phyloP scores from a whole-genome alignment of 2,888 invertebrate genomes.

The Trisateles emortualis region DNA sequence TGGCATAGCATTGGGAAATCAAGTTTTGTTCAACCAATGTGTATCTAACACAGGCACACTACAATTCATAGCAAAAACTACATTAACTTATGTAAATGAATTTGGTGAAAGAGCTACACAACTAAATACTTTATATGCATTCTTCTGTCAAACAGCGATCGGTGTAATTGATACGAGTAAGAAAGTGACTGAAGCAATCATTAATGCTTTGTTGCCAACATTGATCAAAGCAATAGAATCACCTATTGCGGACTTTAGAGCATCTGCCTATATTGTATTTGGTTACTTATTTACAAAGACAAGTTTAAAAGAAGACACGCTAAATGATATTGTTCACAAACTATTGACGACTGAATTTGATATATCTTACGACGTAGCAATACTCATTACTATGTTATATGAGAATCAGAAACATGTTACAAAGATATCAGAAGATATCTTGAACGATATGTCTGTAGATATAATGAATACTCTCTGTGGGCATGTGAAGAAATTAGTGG shows the following conservation, averaged over 20 bases:
- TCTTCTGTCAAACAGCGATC: conserved; percentile 92
- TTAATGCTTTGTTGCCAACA: conserved; percentile 90
- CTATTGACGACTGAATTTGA: conserved; percentile 72
- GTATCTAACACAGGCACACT: conserved; percentile 78
- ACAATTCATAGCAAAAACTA: conserved; percentile 66
- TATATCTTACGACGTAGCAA: conserved; percentile 86
- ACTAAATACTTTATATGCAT: conserved; percentile 91
- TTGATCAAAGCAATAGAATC: conserved; percentile 91
- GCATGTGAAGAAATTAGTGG: conserved; percentile 84
- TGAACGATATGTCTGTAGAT: conserved; percentile 78
- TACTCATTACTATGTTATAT: conserved; percentile 90
- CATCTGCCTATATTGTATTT: conserved; percentile 91
- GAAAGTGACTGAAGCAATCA: conserved; percentile 87
- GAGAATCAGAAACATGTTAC: conserved; percentile 87
- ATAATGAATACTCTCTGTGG: conserved; percentile 68
- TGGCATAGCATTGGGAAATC: conserved; percentile 91
- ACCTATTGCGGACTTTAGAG: conserved; percentile 89
- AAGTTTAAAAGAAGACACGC: conserved; percentile 87
- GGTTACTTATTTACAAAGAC: conserved; percentile 90
- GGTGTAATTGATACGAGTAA: conserved; percentile 89
- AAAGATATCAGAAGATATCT: conserved; percentile 81
- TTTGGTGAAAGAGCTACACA: conserved; percentile 87
- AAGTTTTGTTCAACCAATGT: conserved; percentile 91
- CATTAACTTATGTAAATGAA: conserved; percentile 83
- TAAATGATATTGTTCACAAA: conserved; percentile 87